Evolutionary conservation across 1,140 invertebrate genomes (phyloP), one percentile per base, ranked within the genome.

Genomic region (Ips nitidus): DNA sequence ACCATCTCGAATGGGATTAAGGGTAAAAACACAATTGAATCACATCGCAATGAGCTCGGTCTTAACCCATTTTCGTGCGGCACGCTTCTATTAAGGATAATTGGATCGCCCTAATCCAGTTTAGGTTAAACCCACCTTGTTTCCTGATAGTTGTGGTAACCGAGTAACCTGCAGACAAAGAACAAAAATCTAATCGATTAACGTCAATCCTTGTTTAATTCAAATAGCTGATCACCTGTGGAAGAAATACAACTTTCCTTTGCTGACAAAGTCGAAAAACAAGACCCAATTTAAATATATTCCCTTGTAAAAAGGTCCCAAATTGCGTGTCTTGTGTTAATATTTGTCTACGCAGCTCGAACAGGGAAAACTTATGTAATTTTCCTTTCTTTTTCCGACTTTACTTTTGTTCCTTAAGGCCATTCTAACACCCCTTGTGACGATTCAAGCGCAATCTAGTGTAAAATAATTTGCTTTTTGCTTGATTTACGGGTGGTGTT

Each of bases 241-340:
- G 45, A 22, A 50, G 22, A 22, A 22, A 22, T 22, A 22, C 22
- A 22, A 5, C 45, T 47, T 55, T 61, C 39, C 50, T 52, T 62
- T 41, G 43, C 47, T 59, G 41, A 43, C 41, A 36, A 42, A 43
- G 7, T 61, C 52, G 36, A 41, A 66, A 66, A 56, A 66, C 63
- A 45, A 56, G n/a, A 39, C 5, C 39, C 66, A 69, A 69, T 69
- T 69, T 69, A 69, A 69, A 69, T 69, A 61, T 50, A 61, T 58
- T 59, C 66, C 59, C 47, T 69, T 61, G 53, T 52, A 63, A 63
- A 69, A 69, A 62, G 66, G 66, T 56, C 37, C 66, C 52, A 69
- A 69, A 69, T 69, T 69, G 66, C 66, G 58, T 69, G 66, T 62
- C 66, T 69, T 69, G 58, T 69, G 66, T 69, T 69, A 69, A 69